Evolutionary conservation across 1,140 invertebrate genomes (phyloP).

Genomic region (Lamellibrachia luymesi): DNA sequence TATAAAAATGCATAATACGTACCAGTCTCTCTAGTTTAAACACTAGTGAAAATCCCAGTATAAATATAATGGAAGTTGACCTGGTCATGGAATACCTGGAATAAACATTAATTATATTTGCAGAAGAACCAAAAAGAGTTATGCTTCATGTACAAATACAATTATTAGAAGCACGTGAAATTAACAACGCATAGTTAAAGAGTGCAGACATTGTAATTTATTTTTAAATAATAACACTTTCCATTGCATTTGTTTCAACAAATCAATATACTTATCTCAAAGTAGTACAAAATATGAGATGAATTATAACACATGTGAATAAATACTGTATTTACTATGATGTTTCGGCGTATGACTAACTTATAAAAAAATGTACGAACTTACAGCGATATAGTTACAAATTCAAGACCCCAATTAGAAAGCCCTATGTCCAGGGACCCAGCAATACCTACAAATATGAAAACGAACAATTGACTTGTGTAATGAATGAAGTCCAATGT

Average conservation of each 20-base stretch:
- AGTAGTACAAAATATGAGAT: constrained; percentile 5
- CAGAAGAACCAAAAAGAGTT: constrained; percentile 22
- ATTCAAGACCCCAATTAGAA: constrained; percentile 93
- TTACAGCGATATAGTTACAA: constrained; percentile 89
- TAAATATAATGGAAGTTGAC: constrained; percentile 93
- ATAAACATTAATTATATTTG: constrained; percentile 29
- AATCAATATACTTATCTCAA: neutral
- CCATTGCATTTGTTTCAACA: neutral
- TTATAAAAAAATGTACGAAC: constrained; percentile 43
- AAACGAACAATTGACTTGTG: constrained; percentile 10
- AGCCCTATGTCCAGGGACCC: constrained; percentile 95
- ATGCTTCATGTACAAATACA: constrained; percentile 17
- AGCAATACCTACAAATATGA: constrained; percentile 72
- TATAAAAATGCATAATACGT: constrained; percentile 36
- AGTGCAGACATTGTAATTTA: neutral
- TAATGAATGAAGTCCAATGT: neutral
- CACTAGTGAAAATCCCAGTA: constrained; percentile 83
- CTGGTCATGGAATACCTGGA: constrained; percentile 95
- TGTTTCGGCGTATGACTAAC: neutral
- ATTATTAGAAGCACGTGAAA: neutral
- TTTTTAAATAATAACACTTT: neutral
- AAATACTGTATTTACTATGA: neutral
- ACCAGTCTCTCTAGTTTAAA: constrained; percentile 91
- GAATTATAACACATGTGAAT: neutral
- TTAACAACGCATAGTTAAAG: neutral